These are phyloP conservation scores for Empidonax traillii DNA, from an alignment of 2,113 vertebrate species.

Conservation along the genomic window DNA sequence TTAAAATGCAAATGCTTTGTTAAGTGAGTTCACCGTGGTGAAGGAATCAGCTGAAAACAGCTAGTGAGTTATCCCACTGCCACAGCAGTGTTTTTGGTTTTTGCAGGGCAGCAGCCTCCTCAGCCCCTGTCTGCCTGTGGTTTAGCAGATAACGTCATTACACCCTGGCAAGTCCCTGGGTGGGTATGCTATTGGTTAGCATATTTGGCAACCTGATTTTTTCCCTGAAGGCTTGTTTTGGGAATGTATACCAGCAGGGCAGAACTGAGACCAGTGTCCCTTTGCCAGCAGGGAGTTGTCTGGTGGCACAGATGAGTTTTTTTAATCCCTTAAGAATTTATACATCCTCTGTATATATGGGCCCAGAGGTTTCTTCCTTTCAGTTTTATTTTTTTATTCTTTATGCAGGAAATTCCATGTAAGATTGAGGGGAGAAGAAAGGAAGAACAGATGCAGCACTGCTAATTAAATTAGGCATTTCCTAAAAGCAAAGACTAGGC, in stretches of 20 bases:
- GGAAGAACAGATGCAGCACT: background rate
- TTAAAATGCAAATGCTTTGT: background rate
- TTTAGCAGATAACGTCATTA: background rate
- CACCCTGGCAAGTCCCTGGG: background rate
- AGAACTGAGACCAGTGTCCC: background rate
- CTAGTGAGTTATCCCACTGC: background rate
- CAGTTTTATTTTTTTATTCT: background rate
- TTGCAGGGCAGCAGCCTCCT: background rate
- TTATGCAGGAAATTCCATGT: background rate
- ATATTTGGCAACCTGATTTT: background rate
- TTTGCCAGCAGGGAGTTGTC: background rate
- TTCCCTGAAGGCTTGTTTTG: background rate
- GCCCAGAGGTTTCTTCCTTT: background rate
- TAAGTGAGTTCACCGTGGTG: rapidly evolving
- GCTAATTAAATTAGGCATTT: constrained; percentile 13
- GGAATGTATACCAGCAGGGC: background rate
- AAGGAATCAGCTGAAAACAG: background rate
- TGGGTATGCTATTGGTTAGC: background rate
- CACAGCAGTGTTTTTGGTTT: background rate
- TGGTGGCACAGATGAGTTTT: background rate
- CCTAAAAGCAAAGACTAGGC: constrained; percentile 5
- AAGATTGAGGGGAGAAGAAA: background rate
- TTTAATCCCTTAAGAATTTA: background rate
- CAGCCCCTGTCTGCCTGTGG: background rate
- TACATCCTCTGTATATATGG: background rate